These are phyloP conservation scores for Polydrusus cervinus DNA, from an alignment of 2,888 invertebrate genomes.

Conservation along the genomic window DNA sequence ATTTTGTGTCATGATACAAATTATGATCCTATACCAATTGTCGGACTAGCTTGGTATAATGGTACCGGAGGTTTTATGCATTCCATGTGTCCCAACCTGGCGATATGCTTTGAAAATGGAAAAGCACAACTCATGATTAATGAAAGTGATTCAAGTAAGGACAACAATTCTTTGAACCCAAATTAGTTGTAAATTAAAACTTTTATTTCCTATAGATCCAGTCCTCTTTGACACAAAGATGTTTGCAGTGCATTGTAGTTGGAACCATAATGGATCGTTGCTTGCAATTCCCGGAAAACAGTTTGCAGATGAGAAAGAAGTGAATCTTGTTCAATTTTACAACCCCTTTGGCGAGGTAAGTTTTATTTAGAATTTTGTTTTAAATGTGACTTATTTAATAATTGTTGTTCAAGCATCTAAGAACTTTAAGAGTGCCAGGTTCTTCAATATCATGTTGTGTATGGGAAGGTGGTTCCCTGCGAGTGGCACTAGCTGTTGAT, in stretches of 20 bases:
- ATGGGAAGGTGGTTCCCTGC: slow-evolving; percentile 96
- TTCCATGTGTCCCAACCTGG: slow-evolving; percentile 81
- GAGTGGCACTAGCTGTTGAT: slow-evolving; percentile 95
- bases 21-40: slow-evolving; percentile 73
- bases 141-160: slow-evolving; percentile 88
- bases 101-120: slow-evolving; percentile 92
- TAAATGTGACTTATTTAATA: background rate
- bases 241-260: slow-evolving; percentile 86
- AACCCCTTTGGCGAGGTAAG: slow-evolving; percentile 88
- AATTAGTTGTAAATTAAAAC: background rate
- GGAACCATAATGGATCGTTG: slow-evolving; percentile 95
- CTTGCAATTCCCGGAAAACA: slow-evolving; percentile 88
- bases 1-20: slow-evolving; percentile 74
- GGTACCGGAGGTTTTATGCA: slow-evolving; percentile 83
- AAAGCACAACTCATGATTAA: slow-evolving; percentile 91
- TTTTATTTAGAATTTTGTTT: slow-evolving; percentile 18
- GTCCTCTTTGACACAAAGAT: slow-evolving; percentile 88
- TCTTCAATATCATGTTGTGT: slow-evolving; percentile 88
- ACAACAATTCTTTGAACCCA: background rate
- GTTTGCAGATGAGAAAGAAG: slow-evolving; percentile 75
- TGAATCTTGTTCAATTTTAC: slow-evolving; percentile 93
- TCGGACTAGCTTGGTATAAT: slow-evolving; percentile 91
- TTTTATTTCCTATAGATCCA: slow-evolving; percentile 77
- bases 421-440: slow-evolving; percentile 92
- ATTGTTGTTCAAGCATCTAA: slow-evolving; percentile 78